Conservation (phyloP, 2,888 invertebrate genomes). For the Gasteruption jaculator region DNA sequence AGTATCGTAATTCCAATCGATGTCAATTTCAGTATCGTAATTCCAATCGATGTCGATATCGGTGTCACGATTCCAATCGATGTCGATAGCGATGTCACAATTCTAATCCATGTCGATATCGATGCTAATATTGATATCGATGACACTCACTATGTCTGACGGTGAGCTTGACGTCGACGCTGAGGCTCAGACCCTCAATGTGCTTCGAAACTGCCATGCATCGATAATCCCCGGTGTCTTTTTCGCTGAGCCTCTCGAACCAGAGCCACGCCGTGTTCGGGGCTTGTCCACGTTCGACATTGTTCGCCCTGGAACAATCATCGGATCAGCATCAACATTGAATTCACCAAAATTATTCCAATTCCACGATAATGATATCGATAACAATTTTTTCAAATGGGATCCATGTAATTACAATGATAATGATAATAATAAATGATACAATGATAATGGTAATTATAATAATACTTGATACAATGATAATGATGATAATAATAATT, state of each 20-base stretch:
- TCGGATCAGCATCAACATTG: background rate
- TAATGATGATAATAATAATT: too few relatives aligned
- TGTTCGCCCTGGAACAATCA: slow-evolving; percentile 20
- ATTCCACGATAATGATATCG: background rate
- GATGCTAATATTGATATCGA: background rate
- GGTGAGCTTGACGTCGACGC: slow-evolving; percentile 24
- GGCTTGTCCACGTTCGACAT: slow-evolving; percentile 25
- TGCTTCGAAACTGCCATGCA: slow-evolving; percentile 28
- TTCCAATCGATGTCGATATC: too few relatives aligned
- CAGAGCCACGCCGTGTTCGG: slow-evolving; percentile 29
- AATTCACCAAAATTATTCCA: slow-evolving; percentile 3
- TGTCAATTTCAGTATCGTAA: too few relatives aligned
- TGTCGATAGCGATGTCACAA: too few relatives aligned
- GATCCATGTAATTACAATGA: too few relatives aligned
- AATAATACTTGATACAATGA: too few relatives aligned
- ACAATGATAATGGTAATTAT: too few relatives aligned
- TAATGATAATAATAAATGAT: too few relatives aligned
- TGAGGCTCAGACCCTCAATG: slow-evolving; percentile 18
- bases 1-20: too few relatives aligned
- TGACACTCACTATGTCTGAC: slow-evolving; percentile 33
- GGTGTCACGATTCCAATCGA: too few relatives aligned
- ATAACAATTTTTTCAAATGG: background rate
- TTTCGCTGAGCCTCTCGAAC: slow-evolving; percentile 32
- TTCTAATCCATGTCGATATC: too few relatives aligned
- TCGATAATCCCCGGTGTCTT: slow-evolving; percentile 34